Base-by-base conservation (phyloP, 92 coral and sea anemone species). In the Siderastrea siderea region DNA sequence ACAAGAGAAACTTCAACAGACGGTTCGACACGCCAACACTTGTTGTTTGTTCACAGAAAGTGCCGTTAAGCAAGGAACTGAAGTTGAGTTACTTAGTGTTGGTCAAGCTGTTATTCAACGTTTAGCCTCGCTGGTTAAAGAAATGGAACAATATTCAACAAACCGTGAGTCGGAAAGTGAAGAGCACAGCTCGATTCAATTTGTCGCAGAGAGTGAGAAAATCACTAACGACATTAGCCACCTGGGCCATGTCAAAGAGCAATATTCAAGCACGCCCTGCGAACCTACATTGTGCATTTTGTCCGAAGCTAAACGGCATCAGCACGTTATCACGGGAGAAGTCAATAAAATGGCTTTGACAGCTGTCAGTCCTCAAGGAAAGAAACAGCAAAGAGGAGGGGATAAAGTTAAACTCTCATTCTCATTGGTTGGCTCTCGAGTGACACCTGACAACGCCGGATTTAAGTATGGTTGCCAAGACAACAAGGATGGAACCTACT, bases 331-430 rank as follows among this genome's bases (percentile, higher is more conserved):
- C 44, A 81, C 89, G n/a, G 93, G 91, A 45, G 93, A 94, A 64
- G 95, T 92, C 67, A 87, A 84, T 67, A 91, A 91, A 69, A 84
- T 94, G 66, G 68, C 86, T 49, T 81, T 94, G 87, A 92, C 93
- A 85, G 93, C 97, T 68, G 90, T 94, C 89, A 94, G 75, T 87
- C 74, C 53, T 0, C 82, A 78, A 63, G 95, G 95, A 16, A 70
- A 89, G 64, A 83, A 60, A 49, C 97, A 89, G 85, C 75, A 85
- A 19, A 90, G 80, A 26, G 97, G 97, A 2, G 97, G 97, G 14
- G 97, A 94, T 26, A 80, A 87, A 38, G 85, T 89, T 6, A 83
- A 75, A 38, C 90, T 94, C n/a, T 75, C 84, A 14, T 63, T 88
- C 70, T 63, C 93, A 19, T n/a, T 67, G 74, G 82, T 55, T 52